phyloP scores from a whole-genome alignment of 2,888 invertebrate species.

The Eupithecia abbreviata region DNA sequence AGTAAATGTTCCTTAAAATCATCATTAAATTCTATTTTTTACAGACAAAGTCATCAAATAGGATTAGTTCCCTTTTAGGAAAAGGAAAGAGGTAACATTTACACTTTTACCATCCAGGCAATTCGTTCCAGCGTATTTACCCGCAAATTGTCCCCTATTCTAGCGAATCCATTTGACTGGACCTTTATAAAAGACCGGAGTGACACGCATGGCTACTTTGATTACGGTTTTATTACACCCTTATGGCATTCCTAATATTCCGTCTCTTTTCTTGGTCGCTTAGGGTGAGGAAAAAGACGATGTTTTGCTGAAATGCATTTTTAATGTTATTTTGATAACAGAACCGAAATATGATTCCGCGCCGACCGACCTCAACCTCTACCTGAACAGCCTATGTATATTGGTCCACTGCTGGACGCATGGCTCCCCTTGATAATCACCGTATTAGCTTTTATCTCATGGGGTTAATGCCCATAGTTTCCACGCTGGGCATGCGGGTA shows the following conservation, averaged over 20 bases:
- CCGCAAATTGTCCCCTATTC: conserved; percentile 32
- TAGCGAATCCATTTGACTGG: conserved; percentile 31
- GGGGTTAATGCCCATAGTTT: no score
- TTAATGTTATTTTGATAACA: conserved; percentile 10
- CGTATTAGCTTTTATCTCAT: no score
- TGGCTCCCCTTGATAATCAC: no score
- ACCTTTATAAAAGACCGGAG: conserved; percentile 40
- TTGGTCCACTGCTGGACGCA: no score
- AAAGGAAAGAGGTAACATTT: neutral
- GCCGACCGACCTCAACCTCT: no score
- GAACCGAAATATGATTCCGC: conserved; percentile 10
- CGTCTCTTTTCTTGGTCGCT: conserved; percentile 32
- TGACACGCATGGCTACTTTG: conserved; percentile 44
- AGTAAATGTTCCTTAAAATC: no score
- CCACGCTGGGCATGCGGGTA: no score
- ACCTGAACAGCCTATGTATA: no score
- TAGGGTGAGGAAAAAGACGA: conserved; percentile 17
- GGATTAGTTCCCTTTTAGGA: neutral
- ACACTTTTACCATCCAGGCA: neutral
- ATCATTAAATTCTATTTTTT: no score
- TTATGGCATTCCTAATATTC: conserved; percentile 41
- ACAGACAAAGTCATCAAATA: neutral
- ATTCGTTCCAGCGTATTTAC: conserved; percentile 25
- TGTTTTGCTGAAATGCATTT: conserved; percentile 18
- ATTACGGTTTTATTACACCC: conserved; percentile 45